phyloP scores from a whole-genome alignment of 37 sponge, comb jelly and placozoan species.

The Crambe crambe region DNA sequence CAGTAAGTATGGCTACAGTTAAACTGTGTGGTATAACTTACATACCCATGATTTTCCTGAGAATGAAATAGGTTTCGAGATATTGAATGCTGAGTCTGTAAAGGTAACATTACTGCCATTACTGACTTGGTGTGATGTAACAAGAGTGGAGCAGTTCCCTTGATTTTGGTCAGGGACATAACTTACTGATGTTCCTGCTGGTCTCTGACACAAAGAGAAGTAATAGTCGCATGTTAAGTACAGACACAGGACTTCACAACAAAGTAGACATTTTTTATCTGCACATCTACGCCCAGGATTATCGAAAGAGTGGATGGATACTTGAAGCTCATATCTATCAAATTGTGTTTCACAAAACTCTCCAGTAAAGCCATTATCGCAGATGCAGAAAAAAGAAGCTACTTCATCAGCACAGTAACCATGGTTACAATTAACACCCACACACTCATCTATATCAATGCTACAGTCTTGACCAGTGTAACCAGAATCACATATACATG shows the following conservation, averaged over 20 bases:
- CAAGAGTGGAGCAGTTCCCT: not conserved
- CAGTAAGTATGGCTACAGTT: no score
- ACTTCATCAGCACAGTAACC: not conserved
- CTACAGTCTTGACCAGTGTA: not conserved
- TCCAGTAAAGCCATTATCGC: not conserved
- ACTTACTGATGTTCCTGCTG: not conserved
- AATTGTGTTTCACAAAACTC: not conserved
- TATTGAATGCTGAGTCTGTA: not conserved
- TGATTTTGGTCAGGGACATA: not conserved
- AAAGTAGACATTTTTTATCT: not conserved
- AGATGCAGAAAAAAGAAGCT: not conserved
- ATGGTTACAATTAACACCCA: not conserved
- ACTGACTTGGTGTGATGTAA: not conserved
- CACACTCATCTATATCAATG: not conserved
- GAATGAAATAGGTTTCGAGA: not conserved
- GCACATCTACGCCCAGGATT: not conserved
- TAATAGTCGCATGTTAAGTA: not conserved
- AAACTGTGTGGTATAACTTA: no score
- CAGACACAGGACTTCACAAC: not conserved
- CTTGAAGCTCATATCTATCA: not conserved
- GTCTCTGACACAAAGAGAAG: conserved; percentile 6
- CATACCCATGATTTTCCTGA: not conserved
- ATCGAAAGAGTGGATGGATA: not conserved
- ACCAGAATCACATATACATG: not conserved
- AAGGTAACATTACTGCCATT: not conserved